These are phyloP conservation scores for Furcula furcula DNA, from an alignment of 2,888 invertebrate species.

Conservation along the genomic window DNA sequence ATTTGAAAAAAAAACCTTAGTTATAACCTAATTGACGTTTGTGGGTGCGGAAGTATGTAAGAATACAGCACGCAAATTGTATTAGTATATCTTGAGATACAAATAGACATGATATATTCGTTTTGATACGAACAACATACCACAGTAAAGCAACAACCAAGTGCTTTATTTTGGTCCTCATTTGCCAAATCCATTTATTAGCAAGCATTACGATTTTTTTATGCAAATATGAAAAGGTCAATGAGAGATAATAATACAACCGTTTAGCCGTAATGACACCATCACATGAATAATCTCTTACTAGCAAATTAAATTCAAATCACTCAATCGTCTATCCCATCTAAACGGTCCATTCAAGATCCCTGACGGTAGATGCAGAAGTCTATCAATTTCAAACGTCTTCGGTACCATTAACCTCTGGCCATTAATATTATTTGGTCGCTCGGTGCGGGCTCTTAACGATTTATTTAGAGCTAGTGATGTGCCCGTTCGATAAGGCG, in stretches of 20 bases:
- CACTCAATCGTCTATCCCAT: conserved; percentile 35
- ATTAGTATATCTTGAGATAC: no score
- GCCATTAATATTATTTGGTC: conserved; percentile 67
- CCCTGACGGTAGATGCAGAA: conserved; percentile 37
- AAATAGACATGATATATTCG: no score
- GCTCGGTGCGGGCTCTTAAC: conserved; percentile 49
- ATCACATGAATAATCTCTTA: not conserved
- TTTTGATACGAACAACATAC: no score
- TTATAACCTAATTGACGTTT: no score
- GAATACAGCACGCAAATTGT: no score
- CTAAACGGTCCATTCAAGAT: conserved; percentile 38
- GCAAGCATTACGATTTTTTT: no score
- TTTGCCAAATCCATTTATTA: no score
- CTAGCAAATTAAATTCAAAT: conserved; percentile 43
- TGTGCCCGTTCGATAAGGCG: conserved; percentile 68
- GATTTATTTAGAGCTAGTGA: conserved; percentile 72
- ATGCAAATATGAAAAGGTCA: not conserved
- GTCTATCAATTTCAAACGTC: conserved; percentile 64
- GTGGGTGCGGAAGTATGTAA: no score
- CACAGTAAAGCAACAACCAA: no score
- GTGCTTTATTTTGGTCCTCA: no score
- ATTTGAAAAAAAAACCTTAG: no score
- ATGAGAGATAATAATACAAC: no score
- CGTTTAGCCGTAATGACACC: not conserved
- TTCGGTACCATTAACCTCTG: conserved; percentile 66